These are phyloP conservation scores for Podarcis raffonei DNA, from an alignment of 2,113 vertebrate genomes.

Conservation along the genomic window DNA sequence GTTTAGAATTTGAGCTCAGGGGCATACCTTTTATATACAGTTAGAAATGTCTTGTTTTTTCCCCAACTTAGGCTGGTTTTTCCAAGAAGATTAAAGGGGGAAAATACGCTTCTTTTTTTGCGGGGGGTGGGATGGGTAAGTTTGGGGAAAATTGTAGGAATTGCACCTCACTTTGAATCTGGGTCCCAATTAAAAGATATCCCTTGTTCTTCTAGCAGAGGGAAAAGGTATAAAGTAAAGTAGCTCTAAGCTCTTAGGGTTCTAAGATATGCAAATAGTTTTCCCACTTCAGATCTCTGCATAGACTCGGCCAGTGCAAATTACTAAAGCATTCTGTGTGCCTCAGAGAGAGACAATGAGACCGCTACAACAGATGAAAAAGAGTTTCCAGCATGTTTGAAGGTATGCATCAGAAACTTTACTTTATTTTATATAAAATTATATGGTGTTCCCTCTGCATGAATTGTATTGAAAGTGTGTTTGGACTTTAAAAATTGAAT, in stretches of 20 bases:
- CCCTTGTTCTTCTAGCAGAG: constrained; percentile 48
- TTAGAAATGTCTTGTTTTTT: not conserved
- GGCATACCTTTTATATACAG: not conserved
- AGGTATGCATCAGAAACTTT: constrained; percentile 54
- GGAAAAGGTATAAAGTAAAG: constrained; percentile 49
- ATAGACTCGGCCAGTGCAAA: constrained; percentile 71
- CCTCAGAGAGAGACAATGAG: constrained; percentile 66
- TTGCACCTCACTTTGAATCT: constrained; percentile 42
- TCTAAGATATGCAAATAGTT: constrained; percentile 75
- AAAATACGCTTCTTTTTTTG: constrained; percentile 14
- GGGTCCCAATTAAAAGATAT: constrained; percentile 47
- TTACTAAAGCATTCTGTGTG: constrained; percentile 69
- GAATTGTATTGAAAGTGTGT: constrained; percentile 4
- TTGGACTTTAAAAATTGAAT: not conserved
- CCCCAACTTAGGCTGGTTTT: not conserved
- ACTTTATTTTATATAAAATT: constrained; percentile 62
- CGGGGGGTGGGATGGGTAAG: not conserved
- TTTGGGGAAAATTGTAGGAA: constrained; percentile 64
- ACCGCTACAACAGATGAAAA: constrained; percentile 62
- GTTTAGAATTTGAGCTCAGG: not conserved
- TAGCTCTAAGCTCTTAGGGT: constrained; percentile 60
- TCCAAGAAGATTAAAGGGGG: not conserved
- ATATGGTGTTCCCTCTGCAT: constrained; percentile 17
- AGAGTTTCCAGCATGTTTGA: constrained; percentile 47
- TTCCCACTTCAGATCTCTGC: constrained; percentile 70